Evolutionary conservation across 2,888 invertebrate species (phyloP), one percentile per base, ranked within the genome.

Genomic region (Monochamus alternatus): DNA sequence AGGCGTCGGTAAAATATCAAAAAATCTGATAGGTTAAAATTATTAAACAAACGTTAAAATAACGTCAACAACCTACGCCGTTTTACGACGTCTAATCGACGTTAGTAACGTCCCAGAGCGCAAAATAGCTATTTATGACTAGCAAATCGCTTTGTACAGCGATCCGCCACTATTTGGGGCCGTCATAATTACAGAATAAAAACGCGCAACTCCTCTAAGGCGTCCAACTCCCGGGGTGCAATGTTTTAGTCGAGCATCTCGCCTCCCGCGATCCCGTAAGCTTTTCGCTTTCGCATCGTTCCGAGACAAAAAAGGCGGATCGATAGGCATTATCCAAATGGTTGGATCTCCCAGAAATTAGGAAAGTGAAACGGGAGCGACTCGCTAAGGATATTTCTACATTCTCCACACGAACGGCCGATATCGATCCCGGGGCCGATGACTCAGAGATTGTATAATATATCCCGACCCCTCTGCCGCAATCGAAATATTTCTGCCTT

Each of bases 261-360:
- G 10, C 22, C 22, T 60, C 10, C 30, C 14, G 5, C 14, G 60
- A 22, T 14, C 14, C 9, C 22, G 5, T 3, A 5, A 22, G 60
- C 30, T 10, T n/a, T 10, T 14, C 30, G 7, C 30, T 60, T 60
- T 30, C 60, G 22, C 30, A 10, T 22, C 60, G 60, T 22, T 1
- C 10, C 30, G 51, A 51, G 47, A 65, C 65, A 78, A 78, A 80
- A 82, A 80, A 78, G 78, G 75, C 75, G 67, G 75, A 84, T 84
- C 82, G 78, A 84, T 83, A 82, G 77, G 74, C 80, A 83, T 83
- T 84, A 84, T 84, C 83, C 84, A 81, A 84, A 83, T 78, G 84
- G 81, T 82, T 84, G 83, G 73, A 68, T 81, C 81, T 78, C 80
- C 77, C 81, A 80, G 83, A 84, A 85, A 83, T 82, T 82, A 81